Percentiles rank a stretch among this genome's conserved stretches.
These are phyloP conservation scores for Sminthurinus signatus DNA, from an alignment of 1,140 invertebrate genomes.

Conservation along the genomic window DNA sequence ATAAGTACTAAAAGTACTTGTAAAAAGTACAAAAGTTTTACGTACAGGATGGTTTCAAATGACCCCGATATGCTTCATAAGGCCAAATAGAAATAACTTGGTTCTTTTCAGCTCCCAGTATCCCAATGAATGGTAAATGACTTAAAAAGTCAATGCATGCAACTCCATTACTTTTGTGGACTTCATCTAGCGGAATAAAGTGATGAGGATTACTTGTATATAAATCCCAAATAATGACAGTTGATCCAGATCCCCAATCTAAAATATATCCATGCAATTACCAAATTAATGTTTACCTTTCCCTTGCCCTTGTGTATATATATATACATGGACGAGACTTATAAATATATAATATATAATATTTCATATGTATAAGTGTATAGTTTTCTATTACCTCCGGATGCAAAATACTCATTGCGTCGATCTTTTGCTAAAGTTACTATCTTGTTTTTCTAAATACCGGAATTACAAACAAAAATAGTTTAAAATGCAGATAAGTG, in stretches of 20 bases:
- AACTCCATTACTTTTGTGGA: slow-evolving; percentile 1
- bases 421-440: slow-evolving; percentile 13
- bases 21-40: too few species aligned
- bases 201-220: background rate
- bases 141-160: slow-evolving; percentile 1
- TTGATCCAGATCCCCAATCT: slow-evolving; percentile 16
- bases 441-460: slow-evolving; percentile 33
- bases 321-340: too few species aligned
- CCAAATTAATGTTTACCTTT: too few species aligned
- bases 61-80: background rate
- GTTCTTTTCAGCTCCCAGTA: background rate
- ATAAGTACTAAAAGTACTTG: too few species aligned
- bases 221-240: slow-evolving; percentile 34
- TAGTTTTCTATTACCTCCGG: too few species aligned
- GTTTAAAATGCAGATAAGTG: too few species aligned
- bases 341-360: too few species aligned
- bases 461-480: too few species aligned
- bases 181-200: background rate
- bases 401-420: slow-evolving; percentile 15
- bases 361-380: too few species aligned
- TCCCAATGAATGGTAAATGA: background rate
- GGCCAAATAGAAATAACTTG: slow-evolving; percentile 18
- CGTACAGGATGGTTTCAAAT: background rate
- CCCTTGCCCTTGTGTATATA: too few species aligned
- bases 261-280: too few species aligned